These are phyloP conservation scores for Pterocles orientalis DNA, from an alignment of 2,113 vertebrate species.

Conservation along the genomic window DNA sequence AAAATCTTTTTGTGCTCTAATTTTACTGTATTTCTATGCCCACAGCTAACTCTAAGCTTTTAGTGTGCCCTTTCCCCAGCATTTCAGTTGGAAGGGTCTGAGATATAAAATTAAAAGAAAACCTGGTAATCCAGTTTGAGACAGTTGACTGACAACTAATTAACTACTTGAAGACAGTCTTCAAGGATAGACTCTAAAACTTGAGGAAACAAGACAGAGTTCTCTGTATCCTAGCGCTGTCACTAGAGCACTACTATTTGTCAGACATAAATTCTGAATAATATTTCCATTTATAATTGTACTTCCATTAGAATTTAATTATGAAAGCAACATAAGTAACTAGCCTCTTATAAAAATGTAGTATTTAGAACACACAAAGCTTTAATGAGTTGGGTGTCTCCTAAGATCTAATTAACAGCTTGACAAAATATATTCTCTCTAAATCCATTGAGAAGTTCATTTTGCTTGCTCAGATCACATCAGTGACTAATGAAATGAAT, in stretches of 20 bases:
- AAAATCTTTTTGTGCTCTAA: conserved; percentile 5
- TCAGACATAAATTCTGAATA: not conserved
- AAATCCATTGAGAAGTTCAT: not conserved
- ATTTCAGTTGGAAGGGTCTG: conserved; percentile 9
- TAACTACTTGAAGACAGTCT: conserved; percentile 19
- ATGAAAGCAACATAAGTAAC: not conserved
- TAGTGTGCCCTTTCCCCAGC: not conserved
- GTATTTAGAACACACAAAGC: not conserved
- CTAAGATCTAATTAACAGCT: conserved; percentile 2
- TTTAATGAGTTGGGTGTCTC: not conserved
- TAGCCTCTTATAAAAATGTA: not conserved
- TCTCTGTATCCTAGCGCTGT: not conserved
- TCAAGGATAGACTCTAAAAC: not conserved
- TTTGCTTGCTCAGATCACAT: not conserved
- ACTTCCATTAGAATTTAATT: not conserved
- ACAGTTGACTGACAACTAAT: conserved; percentile 56
- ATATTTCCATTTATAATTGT: not conserved
- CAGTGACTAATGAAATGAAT: not conserved
- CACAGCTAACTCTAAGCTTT: not conserved
- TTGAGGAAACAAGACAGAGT: not conserved
- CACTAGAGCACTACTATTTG: not conserved
- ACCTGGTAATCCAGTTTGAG: conserved; percentile 35
- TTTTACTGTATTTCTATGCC: conserved; percentile 20
- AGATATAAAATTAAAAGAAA: not conserved
- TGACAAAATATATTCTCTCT: not conserved